phyloP scores from a whole-genome alignment of 2,797 vertebrate genomes.

The Rhinichthys osculus region DNA sequence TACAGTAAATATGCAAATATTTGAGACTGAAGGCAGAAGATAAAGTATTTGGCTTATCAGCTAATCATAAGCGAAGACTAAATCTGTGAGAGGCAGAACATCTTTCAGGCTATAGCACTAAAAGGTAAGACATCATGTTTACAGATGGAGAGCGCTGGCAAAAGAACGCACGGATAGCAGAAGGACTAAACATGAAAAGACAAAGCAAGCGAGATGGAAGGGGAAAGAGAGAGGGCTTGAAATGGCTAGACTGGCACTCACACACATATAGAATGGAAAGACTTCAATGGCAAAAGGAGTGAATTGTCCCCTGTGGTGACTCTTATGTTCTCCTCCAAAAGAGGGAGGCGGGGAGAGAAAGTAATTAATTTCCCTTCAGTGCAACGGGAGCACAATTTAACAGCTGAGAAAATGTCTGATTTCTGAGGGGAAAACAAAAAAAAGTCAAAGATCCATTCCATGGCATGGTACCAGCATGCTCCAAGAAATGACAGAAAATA shows the following conservation, averaged over 20 bases:
- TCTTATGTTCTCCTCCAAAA: conserved; percentile 44
- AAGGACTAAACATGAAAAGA: conserved; percentile 33
- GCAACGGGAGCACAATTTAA: conserved; percentile 78
- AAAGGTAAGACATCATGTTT: conserved; percentile 23
- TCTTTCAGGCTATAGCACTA: not conserved
- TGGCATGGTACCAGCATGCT: conserved; percentile 5
- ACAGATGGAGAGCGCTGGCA: conserved; percentile 32
- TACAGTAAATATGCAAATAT: conserved; percentile 28
- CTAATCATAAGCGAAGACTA: conserved; percentile 14
- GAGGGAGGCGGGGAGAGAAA: conserved; percentile 63
- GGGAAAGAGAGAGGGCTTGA: conserved; percentile 14
- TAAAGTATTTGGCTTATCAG: conserved; percentile 24
- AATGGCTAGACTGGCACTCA: not conserved
- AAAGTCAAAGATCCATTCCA: conserved; percentile 61
- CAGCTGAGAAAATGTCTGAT: conserved; percentile 79
- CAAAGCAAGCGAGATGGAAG: conserved; percentile 19
- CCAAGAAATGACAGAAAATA: conserved; percentile 24
- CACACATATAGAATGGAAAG: conserved; percentile 20
- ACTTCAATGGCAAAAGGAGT: conserved; percentile 24
- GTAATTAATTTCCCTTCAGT: conserved; percentile 82
- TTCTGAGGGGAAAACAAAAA: conserved; percentile 74
- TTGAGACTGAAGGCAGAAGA: conserved; percentile 17
- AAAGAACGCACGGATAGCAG: conserved; percentile 6
- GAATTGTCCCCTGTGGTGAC: conserved; percentile 49
- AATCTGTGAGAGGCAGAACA: conserved; percentile 8